phyloP scores from a whole-genome alignment of 2,113 vertebrate genomes.

The Apistogramma diplotaenia region DNA sequence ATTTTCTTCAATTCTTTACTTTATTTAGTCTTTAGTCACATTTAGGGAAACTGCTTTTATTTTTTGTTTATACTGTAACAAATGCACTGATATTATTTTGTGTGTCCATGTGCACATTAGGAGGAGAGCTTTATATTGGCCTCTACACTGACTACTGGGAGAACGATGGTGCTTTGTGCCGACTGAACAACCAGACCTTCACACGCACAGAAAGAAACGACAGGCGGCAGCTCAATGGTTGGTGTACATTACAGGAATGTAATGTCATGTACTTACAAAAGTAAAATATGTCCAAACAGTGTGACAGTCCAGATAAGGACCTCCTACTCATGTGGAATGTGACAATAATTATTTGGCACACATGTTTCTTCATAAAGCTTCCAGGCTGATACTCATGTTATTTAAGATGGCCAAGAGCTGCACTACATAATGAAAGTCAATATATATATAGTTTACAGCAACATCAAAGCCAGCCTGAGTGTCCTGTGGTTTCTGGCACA shows the following conservation, averaged over 20 bases:
- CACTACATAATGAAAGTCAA: background rate
- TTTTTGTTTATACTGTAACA: background rate
- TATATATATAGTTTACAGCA: background rate
- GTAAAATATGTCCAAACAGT: background rate
- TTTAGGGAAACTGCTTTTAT: conserved; percentile 7
- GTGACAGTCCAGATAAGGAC: background rate
- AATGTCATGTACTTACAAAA: background rate
- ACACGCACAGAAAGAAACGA: conserved; percentile 89
- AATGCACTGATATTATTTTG: background rate
- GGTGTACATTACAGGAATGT: conserved; percentile 10
- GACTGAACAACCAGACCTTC: conserved; percentile 79
- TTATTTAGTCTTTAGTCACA: background rate
- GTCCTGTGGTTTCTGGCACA: background rate
- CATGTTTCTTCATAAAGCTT: background rate
- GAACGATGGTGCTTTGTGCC: conserved; percentile 88
- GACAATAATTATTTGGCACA: background rate
- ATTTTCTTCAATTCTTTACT: background rate
- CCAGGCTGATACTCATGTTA: background rate
- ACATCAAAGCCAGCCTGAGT: background rate
- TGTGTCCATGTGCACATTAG: conserved; percentile 58
- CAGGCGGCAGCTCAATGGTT: conserved; percentile 88
- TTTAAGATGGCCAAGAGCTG: no score
- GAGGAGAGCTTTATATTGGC: conserved; percentile 86
- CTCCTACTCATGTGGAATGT: background rate
- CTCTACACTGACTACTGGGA: conserved; percentile 96